A percentile compares a stretch with the other conserved stretches of the same genome.
phyloP scores from a whole-genome alignment of 2,113 vertebrate species.

The Clarias gariepinus region DNA sequence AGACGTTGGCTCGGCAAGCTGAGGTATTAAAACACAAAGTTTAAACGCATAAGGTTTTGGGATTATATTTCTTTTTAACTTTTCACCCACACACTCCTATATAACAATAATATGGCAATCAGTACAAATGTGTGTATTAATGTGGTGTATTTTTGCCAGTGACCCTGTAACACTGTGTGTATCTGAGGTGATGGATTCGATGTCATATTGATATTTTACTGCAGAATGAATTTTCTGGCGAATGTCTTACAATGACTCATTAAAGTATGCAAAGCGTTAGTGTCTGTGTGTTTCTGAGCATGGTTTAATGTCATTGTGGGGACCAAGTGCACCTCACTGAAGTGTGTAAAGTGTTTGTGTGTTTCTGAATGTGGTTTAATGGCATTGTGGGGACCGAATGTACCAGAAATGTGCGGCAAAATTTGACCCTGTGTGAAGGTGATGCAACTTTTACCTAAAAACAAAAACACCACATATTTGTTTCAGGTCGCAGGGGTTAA shows the following conservation, averaged over 20 bases:
- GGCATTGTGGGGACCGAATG: too few relatives aligned
- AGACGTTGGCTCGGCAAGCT: background rate
- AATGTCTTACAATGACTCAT: slow-evolving; percentile 11
- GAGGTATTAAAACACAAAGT: background rate
- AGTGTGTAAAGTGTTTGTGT: background rate
- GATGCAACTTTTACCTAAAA: too few relatives aligned
- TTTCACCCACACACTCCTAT: background rate
- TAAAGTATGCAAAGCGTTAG: slow-evolving; percentile 2
- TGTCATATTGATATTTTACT: slow-evolving; percentile 48
- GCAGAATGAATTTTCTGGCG: slow-evolving; percentile 36
- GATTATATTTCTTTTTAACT: background rate
- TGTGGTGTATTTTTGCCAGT: slow-evolving; percentile 59
- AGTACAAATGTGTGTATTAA: slow-evolving; percentile 55
- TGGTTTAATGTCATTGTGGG: background rate
- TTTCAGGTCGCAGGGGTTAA: too few relatives aligned
- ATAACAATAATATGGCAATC: slow-evolving; percentile 58
- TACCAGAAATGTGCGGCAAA: too few relatives aligned
- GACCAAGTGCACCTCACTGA: background rate
- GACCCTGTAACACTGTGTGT: slow-evolving; percentile 50
- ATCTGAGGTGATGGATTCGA: slow-evolving; percentile 47
- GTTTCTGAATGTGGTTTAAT: background rate
- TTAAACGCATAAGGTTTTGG: background rate
- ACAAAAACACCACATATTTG: too few relatives aligned
- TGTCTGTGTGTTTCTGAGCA: background rate
- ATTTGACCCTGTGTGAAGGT: too few relatives aligned